A percentile compares a stretch with the other conserved stretches of the same genome.
Conservation (phyloP, 2,113 vertebrate genomes). For the Rattus rattus region DNA sequence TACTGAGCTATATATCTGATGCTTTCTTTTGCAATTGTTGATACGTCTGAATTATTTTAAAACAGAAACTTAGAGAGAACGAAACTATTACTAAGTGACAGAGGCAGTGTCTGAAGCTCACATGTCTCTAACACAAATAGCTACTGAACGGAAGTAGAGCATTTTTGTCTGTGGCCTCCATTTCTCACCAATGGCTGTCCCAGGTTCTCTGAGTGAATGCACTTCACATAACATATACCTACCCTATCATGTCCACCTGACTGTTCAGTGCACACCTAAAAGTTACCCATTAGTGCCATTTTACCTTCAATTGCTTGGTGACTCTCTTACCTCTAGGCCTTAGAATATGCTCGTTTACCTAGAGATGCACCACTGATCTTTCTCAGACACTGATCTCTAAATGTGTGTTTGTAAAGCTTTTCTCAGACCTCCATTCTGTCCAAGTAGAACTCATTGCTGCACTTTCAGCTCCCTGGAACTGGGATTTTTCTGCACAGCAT, state of each 20-base stretch:
- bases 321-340: neutral
- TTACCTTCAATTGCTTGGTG: neutral
- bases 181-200: neutral
- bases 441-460: neutral
- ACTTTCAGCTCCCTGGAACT: neutral
- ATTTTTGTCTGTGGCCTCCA: neutral
- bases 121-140: neutral
- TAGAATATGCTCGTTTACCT: neutral
- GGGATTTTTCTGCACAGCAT: neutral
- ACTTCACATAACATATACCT: neutral
- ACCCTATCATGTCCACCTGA: neutral
- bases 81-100: neutral
- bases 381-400: neutral
- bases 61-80: slow-evolving; percentile 5
- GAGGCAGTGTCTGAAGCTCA: neutral
- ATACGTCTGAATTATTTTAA: slow-evolving; percentile 46
- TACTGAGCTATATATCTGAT: neutral
- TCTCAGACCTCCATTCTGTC: neutral
- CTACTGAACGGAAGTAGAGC: neutral
- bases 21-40: neutral
- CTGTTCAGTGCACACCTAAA: neutral
- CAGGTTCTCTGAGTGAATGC: no score
- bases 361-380: slow-evolving; percentile 43
- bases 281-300: neutral
- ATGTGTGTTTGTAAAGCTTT: neutral